Evolutionary conservation across 2,888 invertebrate genomes (phyloP), one percentile per base, ranked within the genome.

Genomic region (Arrhopalites spinosus): DNA sequence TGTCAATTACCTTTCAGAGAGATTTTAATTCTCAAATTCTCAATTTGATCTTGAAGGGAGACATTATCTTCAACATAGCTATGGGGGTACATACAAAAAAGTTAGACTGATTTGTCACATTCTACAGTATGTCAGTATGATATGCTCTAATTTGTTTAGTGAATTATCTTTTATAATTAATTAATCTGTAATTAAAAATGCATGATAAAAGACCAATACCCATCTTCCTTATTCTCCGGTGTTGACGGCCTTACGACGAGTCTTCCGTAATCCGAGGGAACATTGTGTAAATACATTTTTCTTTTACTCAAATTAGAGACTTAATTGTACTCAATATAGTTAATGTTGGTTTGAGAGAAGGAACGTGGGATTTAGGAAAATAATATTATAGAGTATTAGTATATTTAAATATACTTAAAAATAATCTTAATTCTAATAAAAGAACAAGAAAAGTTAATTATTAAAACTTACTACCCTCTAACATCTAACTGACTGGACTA

Each of bases 11-110:
- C 79, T 68, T 80, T 81, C 8, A 82, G 66, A 0, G 81, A 77
- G 43, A 81, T 82, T 77, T 82, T 82, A 17, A 81, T 76, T 11
- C 82, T 69, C n/a, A 82, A 76, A 69, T 80, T 81, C 70, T 81
- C 81, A 71, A 82, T 82, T 30, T 82, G 82, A 63, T 82, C 82
- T 67, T 82, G 81, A 36, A 81, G 75, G 29, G 81, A 80, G 25
- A 79, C 73, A 1, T 80, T 78, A 43, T 82, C 80, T n/a, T 73
- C 77, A 3, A n/a, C n/a, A n/a, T n/a, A n/a, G n/a, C n/a, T n/a
- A n/a, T n/a, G n/a, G n/a, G n/a, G n/a, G n/a, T n/a, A n/a, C n/a
- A n/a, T n/a, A n/a, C n/a, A n/a, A 20, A 30, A 23, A n/a, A 23
- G 7, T 43, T 5, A 47, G 2, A 47, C 23, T 47, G 68, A 68